Evolutionary conservation across 2,113 vertebrate genomes (phyloP).

Genomic region (Salvelinus namaycush): DNA sequence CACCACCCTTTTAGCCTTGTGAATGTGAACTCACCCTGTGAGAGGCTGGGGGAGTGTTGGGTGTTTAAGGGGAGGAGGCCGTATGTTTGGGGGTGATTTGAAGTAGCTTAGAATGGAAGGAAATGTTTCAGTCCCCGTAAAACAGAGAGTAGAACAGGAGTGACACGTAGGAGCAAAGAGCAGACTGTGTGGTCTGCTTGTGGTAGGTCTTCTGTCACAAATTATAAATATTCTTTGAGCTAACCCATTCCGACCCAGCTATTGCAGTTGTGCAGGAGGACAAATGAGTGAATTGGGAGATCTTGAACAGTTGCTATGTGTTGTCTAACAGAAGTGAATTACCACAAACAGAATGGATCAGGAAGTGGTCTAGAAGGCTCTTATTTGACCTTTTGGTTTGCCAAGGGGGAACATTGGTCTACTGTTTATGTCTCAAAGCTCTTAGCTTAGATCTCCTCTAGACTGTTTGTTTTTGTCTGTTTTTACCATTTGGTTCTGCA

Average conservation of each 20-base stretch:
- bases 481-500: not conserved
- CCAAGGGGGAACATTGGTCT: constrained; percentile 7
- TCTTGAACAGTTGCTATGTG: constrained; percentile 48
- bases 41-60: constrained; percentile 17
- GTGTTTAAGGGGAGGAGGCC: constrained; percentile 51
- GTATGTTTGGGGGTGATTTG: constrained; percentile 26
- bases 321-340: constrained; percentile 54
- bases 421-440: constrained; percentile 42
- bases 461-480: not conserved
- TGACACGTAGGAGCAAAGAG: constrained; percentile 27
- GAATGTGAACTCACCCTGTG: not conserved
- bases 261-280: constrained; percentile 24
- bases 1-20: constrained; percentile 8
- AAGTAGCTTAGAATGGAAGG: constrained; percentile 38
- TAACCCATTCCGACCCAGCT: constrained; percentile 16
- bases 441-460: constrained; percentile 20
- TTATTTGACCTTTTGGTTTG: constrained; percentile 26
- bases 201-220: constrained; percentile 52
- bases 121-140: constrained; percentile 48
- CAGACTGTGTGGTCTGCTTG: constrained; percentile 50
- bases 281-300: constrained; percentile 26
- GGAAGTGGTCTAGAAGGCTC: constrained; percentile 12
- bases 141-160: constrained; percentile 27
- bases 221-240: constrained; percentile 60
- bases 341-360: constrained; percentile 45